These are phyloP conservation scores for Agapornis roseicollis DNA, from an alignment of 2,113 vertebrate species.

Conservation along the genomic window DNA sequence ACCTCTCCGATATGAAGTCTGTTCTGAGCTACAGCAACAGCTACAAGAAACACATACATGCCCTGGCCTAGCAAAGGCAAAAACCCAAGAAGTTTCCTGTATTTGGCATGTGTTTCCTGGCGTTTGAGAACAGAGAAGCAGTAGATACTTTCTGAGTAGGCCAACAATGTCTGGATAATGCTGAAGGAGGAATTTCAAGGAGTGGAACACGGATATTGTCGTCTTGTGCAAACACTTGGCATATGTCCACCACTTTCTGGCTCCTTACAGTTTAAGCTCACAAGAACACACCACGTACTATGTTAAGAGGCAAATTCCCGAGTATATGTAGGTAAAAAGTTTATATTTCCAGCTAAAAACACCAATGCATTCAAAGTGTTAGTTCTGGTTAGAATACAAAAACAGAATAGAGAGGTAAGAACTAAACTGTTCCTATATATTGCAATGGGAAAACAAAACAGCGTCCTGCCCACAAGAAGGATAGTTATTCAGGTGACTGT, in stretches of 20 bases:
- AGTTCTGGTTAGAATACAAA: background rate
- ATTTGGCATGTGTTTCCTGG: background rate
- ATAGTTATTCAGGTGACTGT: background rate
- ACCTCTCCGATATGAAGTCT: background rate
- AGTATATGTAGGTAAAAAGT: background rate
- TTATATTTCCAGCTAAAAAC: background rate
- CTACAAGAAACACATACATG: background rate
- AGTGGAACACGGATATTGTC: background rate
- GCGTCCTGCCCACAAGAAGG: background rate
- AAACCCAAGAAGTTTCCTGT: background rate
- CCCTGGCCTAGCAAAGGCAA: background rate
- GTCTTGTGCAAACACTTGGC: background rate
- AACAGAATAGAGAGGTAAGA: background rate
- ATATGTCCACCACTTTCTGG: background rate
- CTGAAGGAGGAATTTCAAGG: background rate
- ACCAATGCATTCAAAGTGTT: fast-evolving
- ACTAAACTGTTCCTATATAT: background rate
- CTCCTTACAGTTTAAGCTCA: background rate
- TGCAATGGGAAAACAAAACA: background rate
- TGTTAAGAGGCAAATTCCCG: background rate
- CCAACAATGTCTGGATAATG: background rate
- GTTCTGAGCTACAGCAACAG: background rate
- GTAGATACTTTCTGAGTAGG: background rate
- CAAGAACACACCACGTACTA: background rate
- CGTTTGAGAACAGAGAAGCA: background rate